These are phyloP conservation scores for Notarius lentiginosus DNA, from an alignment of 2,113 vertebrate species.

Conservation along the genomic window DNA sequence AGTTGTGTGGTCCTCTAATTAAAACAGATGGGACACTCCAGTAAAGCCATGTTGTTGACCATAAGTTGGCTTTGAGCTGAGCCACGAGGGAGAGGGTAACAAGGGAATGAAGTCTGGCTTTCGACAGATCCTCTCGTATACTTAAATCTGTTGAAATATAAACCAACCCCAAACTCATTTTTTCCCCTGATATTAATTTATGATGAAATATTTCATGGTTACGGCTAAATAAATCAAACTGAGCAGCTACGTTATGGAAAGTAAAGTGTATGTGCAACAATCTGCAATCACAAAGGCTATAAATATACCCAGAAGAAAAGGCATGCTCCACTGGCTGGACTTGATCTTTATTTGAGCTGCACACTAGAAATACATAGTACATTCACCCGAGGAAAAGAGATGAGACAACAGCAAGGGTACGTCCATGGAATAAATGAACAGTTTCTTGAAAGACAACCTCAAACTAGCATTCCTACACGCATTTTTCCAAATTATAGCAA, in stretches of 20 bases:
- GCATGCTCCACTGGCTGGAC: slow-evolving; percentile 26
- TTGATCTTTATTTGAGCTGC: slow-evolving; percentile 47
- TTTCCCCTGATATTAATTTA: slow-evolving; percentile 36
- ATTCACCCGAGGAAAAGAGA: slow-evolving; percentile 15
- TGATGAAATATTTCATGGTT: slow-evolving; percentile 42
- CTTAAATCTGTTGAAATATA: slow-evolving; percentile 5
- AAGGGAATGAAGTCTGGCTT: not conserved
- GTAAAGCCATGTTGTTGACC: slow-evolving; percentile 14
- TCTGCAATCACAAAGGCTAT: slow-evolving; percentile 44
- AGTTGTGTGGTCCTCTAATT: slow-evolving; percentile 3
- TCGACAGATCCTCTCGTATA: not conserved
- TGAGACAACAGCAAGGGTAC: slow-evolving; percentile 11
- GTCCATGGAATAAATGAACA: slow-evolving; percentile 11
- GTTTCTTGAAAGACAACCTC: slow-evolving; percentile 17
- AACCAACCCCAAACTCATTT: slow-evolving; percentile 18
- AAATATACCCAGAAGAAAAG: slow-evolving; percentile 43
- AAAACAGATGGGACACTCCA: not conserved
- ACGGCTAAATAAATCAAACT: slow-evolving; percentile 39
- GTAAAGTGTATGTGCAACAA: slow-evolving; percentile 30
- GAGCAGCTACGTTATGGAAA: slow-evolving; percentile 27
- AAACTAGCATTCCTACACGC: not conserved
- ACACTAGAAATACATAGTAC: slow-evolving; percentile 33
- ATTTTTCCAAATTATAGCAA: not conserved
- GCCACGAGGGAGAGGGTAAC: not conserved
- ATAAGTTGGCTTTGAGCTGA: not conserved